Base-by-base conservation (phyloP, 2,888 invertebrate species). In the Portevinia maculata region DNA sequence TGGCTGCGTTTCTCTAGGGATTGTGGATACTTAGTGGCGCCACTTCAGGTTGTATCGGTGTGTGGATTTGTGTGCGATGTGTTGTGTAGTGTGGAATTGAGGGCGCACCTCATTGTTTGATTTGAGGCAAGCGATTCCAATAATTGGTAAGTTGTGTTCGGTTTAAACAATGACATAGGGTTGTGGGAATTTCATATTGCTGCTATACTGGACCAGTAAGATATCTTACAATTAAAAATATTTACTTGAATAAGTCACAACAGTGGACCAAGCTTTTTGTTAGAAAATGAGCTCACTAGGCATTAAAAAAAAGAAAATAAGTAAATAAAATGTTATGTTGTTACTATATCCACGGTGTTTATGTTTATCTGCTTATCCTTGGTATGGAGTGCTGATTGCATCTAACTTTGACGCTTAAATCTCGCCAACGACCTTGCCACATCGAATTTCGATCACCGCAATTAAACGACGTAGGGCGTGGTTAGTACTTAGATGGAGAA, bases 21-120 rank as follows among this genome's bases (percentile, higher is more conserved):
- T 76, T 81, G 57, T 76, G 65, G 70, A 65, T 76, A 57, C 70
- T 70, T 69, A 69, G 75, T 70, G 59, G 76, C 41, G 50, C 28
- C 70, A 70, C 70, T 76, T 76, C 70, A 81, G 79, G 75, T 79
- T 79, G 39, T 62, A 44, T 50, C 41, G 44, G 28, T 50, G 50
- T 71, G 44, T 17, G 34, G 13, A 19, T 24, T 24, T 24, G 24
- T 55, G 34, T 37, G 30, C 53, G 28, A 9, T 41, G 41, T 30
- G 28, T 24, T 55, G 41, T 73, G 55, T 53, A 34, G 50, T 50
- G 70, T 53, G 76, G 70, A 30, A 75, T 79, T 81, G 59, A 70
- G 81, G 76, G 70, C 76, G 57, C 59, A 60, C 48, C 52, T 52
- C 32, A 50, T 71, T 60, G 64, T 48, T 60, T 46, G 64, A 46